Conservation (phyloP, 2,797 vertebrate species). For the Rhinichthys osculus region DNA sequence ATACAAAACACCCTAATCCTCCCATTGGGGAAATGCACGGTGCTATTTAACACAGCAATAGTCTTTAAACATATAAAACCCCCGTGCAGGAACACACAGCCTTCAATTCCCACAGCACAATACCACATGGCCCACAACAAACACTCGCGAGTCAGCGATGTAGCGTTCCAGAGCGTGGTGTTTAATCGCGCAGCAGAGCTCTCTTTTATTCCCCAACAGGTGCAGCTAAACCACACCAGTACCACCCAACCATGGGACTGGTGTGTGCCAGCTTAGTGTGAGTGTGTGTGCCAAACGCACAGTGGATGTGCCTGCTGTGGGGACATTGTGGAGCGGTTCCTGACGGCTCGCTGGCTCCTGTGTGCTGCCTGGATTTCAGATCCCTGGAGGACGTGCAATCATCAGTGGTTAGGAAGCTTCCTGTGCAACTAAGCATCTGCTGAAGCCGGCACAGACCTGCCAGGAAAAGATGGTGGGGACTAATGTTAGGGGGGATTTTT, state of each 20-base stretch:
- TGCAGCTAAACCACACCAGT: conserved; percentile 41
- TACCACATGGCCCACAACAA: conserved; percentile 39
- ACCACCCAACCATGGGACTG: conserved; percentile 16
- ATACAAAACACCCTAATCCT: conserved; percentile 15
- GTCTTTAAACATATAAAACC: conserved; percentile 38
- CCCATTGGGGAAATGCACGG: conserved; percentile 7
- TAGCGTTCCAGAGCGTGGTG: conserved; percentile 20
- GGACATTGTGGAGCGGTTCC: conserved; percentile 41
- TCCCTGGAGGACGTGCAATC: conserved; percentile 45
- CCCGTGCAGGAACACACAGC: conserved; percentile 10
- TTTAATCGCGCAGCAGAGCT: conserved; percentile 27
- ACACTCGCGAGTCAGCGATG: not conserved
- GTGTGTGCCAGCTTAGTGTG: conserved; percentile 18
- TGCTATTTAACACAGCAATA: conserved; percentile 41
- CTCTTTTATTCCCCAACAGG: conserved; percentile 48
- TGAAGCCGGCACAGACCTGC: conserved; percentile 40
- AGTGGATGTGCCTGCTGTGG: conserved; percentile 33
- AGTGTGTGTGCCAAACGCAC: conserved; percentile 4
- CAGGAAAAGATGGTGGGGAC: conserved; percentile 22
- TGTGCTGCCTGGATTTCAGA: conserved; percentile 31
- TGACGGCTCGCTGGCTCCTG: conserved; percentile 38
- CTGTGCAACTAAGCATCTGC: conserved; percentile 49
- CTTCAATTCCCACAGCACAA: conserved; percentile 41
- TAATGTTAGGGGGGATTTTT: conserved; percentile 30
- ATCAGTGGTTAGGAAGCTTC: conserved; percentile 44